phyloP scores from a whole-genome alignment of 2,888 invertebrate species.

The Drosophila bunnanda region DNA sequence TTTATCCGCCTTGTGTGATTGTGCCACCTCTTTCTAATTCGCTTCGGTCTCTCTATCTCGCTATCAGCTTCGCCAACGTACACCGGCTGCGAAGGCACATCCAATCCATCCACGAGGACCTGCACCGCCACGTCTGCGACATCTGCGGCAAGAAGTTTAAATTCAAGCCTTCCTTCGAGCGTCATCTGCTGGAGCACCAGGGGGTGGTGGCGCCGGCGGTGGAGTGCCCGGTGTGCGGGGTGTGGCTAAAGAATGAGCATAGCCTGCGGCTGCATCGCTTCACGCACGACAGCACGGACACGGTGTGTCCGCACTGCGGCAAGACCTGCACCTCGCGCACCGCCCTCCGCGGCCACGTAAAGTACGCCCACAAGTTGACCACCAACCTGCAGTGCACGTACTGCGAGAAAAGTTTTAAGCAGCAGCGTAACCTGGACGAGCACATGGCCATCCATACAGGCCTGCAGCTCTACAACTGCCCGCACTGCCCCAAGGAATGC shows the following conservation, averaged over 20 bases:
- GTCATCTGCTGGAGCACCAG: conserved; percentile 76
- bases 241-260: conserved; percentile 80
- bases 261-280: conserved; percentile 70
- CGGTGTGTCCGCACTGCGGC: conserved; percentile 65
- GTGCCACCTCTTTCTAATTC: conserved; percentile 16
- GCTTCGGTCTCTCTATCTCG: background rate
- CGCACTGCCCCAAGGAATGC: conserved; percentile 81
- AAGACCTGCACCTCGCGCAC: conserved; percentile 76
- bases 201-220: conserved; percentile 79
- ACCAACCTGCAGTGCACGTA: conserved; percentile 74
- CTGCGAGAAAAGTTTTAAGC: conserved; percentile 80
- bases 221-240: conserved; percentile 74
- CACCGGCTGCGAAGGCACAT: conserved; percentile 76
- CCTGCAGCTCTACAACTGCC: conserved; percentile 78
- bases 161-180: conserved; percentile 79
- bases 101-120: conserved; percentile 77
- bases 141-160: conserved; percentile 81
- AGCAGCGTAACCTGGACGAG: conserved; percentile 78
- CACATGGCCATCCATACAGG: conserved; percentile 82
- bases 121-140: conserved; percentile 77
- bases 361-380: conserved; percentile 77
- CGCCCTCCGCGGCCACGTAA: conserved; percentile 75
- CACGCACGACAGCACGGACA: conserved; percentile 69
- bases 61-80: conserved; percentile 69
- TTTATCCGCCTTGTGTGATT: background rate